Base-by-base conservation (phyloP, 2,888 invertebrate genomes). In the Pasiphila rectangulata region DNA sequence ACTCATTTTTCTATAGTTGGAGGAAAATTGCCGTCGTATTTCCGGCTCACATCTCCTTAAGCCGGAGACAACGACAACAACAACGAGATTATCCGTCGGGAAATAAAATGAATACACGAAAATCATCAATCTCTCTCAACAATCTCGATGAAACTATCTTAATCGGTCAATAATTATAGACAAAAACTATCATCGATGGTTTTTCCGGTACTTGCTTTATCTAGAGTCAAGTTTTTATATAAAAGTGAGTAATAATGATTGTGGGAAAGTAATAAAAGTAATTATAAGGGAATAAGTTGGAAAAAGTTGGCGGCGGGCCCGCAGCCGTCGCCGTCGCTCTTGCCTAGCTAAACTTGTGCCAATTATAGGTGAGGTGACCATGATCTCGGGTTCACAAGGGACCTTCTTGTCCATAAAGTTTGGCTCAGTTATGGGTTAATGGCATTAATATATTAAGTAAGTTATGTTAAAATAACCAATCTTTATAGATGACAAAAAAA, bases 51-150 rank as follows among this genome's bases (percentile, higher is more conserved):
- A 82, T 83, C 79, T 80, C 83, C 83, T 82, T 84, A 83, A 83
- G 80, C 79, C 75, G 77, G 79, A 84, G 83, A 85, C 85, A 83
- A 83, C 82, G 80, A 83, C 85, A 85, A 85, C 85, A 85, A 85
- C 85, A 83, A 83, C 82, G 80, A 83, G 86, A 85, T 86, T 85
- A 85, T 83, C 83, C 78, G 76, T 70, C 77, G 78, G 77, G 77
- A 83, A 83, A 84, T 83, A 85, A 84, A 83, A 83, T 75, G 79
- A 70, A 79, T 81, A 80, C 83, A 82, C 63, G 78, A 75, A 76
- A 71, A 75, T 76, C 83, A 85, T 85, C 83, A 83, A 84, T 85
- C 83, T 83, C 56, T 59, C 58, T 55, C 55, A 61, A 69, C 70
- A 71, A 72, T 70, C 69, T 69, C 68, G 64, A 69, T 65, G 63